phyloP scores from a whole-genome alignment of 2,797 vertebrate species.

The Acipenser oxyrinchus region DNA sequence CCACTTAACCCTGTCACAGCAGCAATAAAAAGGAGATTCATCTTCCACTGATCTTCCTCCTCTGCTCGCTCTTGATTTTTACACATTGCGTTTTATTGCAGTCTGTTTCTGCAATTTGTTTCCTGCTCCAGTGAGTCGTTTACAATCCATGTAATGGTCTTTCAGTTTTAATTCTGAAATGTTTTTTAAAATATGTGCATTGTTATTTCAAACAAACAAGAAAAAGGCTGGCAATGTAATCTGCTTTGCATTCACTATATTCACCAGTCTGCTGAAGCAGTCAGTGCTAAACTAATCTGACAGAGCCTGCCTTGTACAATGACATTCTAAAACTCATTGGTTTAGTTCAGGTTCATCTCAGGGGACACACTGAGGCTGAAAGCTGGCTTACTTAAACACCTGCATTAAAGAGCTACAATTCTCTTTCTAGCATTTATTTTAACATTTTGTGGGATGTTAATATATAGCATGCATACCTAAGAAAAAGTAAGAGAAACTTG shows the following conservation, averaged over 20 bases:
- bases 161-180: too few species aligned
- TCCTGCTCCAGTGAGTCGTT: constrained; percentile 20
- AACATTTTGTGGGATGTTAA: too few species aligned
- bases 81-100: not conserved
- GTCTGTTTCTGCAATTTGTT: constrained; percentile 25
- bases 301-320: constrained; percentile 21
- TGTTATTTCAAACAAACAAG: constrained; percentile 12
- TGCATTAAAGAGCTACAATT: too few species aligned
- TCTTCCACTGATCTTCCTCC: constrained; percentile 19
- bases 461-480: too few species aligned
- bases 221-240: constrained; percentile 36
- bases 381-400: too few species aligned
- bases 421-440: too few species aligned
- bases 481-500: too few species aligned
- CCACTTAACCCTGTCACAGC: constrained; percentile 33
- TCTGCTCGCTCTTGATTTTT: not conserved
- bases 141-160: constrained; percentile 19
- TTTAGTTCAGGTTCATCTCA: too few species aligned
- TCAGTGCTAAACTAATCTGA: constrained; percentile 42
- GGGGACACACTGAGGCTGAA: too few species aligned
- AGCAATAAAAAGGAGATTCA: constrained; percentile 21
- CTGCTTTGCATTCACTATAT: constrained; percentile 36
- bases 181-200: too few species aligned
- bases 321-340: too few species aligned
- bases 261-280: constrained; percentile 37